A percentile compares a stretch with the other conserved stretches of the same genome.
Conservation (phyloP, 1,140 invertebrate species). For the Drosophila albomicans region DNA sequence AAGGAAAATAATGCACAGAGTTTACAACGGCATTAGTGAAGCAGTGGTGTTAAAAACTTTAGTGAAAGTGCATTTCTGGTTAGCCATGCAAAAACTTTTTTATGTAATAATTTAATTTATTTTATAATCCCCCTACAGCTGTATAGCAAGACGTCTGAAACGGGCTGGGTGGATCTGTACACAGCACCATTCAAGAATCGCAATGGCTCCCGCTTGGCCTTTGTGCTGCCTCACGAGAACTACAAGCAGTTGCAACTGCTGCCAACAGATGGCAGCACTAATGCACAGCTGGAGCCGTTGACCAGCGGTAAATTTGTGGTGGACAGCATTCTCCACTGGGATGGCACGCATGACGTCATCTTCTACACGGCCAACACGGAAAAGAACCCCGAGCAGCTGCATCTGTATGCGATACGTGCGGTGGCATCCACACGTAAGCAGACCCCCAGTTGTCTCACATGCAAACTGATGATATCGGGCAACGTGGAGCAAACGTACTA, state of each 20-base stretch:
- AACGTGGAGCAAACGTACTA: slow-evolving; percentile 78
- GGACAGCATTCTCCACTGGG: slow-evolving; percentile 92
- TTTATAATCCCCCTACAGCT: slow-evolving; percentile 36
- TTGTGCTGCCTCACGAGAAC: slow-evolving; percentile 89
- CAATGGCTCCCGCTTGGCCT: slow-evolving; percentile 86
- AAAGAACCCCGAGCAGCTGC: slow-evolving; percentile 86
- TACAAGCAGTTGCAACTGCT: slow-evolving; percentile 90
- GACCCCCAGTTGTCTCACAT: slow-evolving; percentile 87
- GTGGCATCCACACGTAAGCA: slow-evolving; percentile 52
- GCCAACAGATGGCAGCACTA: slow-evolving; percentile 61
- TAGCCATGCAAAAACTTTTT: too few relatives aligned
- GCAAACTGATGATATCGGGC: slow-evolving; percentile 82
- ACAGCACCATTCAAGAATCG: slow-evolving; percentile 87
- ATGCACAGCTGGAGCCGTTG: slow-evolving; percentile 56
- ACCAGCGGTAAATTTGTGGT: slow-evolving; percentile 92
- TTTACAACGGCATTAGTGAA: too few relatives aligned
- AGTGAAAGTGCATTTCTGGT: too few relatives aligned
- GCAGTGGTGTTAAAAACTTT: too few relatives aligned
- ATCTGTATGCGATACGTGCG: slow-evolving; percentile 86
- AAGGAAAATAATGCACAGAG: too few relatives aligned
- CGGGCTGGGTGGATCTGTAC: slow-evolving; percentile 90
- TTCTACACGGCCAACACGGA: slow-evolving; percentile 88
- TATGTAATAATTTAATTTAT: too few relatives aligned
- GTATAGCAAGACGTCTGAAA: slow-evolving; percentile 75
- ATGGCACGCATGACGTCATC: slow-evolving; percentile 88